Base-by-base conservation (phyloP, 2,888 invertebrate genomes). In the Scotopteryx bipunctaria region DNA sequence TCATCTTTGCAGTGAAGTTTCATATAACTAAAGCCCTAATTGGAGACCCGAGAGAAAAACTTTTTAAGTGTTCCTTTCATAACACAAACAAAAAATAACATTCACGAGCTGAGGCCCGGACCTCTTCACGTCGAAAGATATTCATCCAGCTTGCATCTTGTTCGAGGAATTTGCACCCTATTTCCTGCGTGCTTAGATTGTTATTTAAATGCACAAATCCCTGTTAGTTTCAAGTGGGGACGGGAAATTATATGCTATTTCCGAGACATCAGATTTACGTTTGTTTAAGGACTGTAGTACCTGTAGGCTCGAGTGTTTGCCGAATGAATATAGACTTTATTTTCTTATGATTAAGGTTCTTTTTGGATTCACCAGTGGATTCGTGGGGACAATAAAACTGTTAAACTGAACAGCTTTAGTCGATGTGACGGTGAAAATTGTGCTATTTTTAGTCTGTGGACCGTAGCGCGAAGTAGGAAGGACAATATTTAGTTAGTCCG, bases 361-460 rank as follows among this genome's bases (percentile, higher is more conserved):
- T 9, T 17, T 32, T 41, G 29, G 14, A 17, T 5, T 5, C 4
- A 9, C 27, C 4, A 4, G 27, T 27, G 27, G 11, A 27, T 2
- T 25, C 11, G 4, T 25, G 25, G 23, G 55, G 50, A 59, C 51
- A 59, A 59, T 70, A 64, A 64, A 70, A 66, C 65, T 48, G 57
- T 67, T 61, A 57, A 65, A 69, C 57, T 65, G 61, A 37, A 40
- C 31, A 55, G 45, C 49, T 66, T 64, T 59, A 66, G 57, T 57
- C 47, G 55, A 45, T 43, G 54, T 59, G 66, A 62, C 71, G 60
- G 52, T 62, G 59, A 57, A 62, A 67, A 61, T 59, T 51, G 41
- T 59, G 58, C 56, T 45, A 59, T 63, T 59, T 61, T 57, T 52
- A 55, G 42, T 51, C 48, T 50, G 47, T 14, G 46, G 41, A 55